Base-by-base conservation (phyloP, 2,797 vertebrate species). In the Cuniculus paca region DNA sequence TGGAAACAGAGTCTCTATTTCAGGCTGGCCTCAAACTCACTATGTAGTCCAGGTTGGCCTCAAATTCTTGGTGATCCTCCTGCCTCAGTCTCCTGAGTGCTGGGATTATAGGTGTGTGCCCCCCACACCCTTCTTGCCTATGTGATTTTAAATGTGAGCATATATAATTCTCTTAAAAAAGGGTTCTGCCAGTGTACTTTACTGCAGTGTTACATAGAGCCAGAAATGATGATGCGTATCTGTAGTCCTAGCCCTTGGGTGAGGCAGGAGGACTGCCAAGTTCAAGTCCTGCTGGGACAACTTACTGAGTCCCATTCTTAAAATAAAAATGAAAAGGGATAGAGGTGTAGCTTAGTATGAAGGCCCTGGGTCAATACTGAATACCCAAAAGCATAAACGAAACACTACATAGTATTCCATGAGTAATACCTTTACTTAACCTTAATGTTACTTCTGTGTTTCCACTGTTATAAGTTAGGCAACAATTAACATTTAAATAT, bases 111-210 rank as follows among this genome's bases (percentile, higher is more conserved):
- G 3, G 28, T 19, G 1, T 78, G 31, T 78, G 48, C 31, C 13
- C 34, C 34, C 75, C 31, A 78, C 9, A 52, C 1, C 17, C 75
- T 19, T 17, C 75, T 78, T 78, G 28, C 3, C 75, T 63, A 48
- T 52, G 24, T 92, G 31, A 84, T 79, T 91, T 95, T 74, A 94
- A 77, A 63, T 83, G n/a, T 56, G 88, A 81, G 6, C 36, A 26
- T 74, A 42, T 79, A 4, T 86, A 60, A 19, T 90, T 31, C 56
- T 82, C 72, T 14, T 34, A 65, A 42, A 89, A 96, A 90, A 54
- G 34, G 50, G 50, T 36, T 87, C 63, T 91, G 56, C 54, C 52
- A 20, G 1, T 75, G 4, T 60, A 20, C 60, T 45, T 80, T 39
- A 36, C 20, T 39, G 13, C 13, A 50, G 45, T 26, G 31, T 77